Evolutionary conservation across 2,888 invertebrate genomes (phyloP).

Genomic region (Holacanthella duospinosa): DNA sequence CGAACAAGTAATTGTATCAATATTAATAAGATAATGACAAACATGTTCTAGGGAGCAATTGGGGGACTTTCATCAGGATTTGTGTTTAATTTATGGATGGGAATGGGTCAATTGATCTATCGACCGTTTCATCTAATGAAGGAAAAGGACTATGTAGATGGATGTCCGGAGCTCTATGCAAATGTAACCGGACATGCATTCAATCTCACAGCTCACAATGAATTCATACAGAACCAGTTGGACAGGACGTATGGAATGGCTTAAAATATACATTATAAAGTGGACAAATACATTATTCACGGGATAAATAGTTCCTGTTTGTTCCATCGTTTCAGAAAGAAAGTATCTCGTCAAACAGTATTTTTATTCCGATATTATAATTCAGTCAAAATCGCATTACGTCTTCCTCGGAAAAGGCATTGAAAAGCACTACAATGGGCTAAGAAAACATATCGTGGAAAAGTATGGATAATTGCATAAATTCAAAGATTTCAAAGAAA

Average conservation of each 20-base stretch:
- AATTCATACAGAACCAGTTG: not conserved
- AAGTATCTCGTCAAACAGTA: too few species aligned
- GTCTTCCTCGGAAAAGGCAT: too few species aligned
- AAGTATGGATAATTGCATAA: too few species aligned
- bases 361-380: too few species aligned
- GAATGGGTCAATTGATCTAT: not conserved
- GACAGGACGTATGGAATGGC: slow-evolving; percentile 7
- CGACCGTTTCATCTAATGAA: not conserved
- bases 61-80: slow-evolving; percentile 3
- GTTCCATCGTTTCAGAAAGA: too few species aligned
- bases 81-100: slow-evolving; percentile 10
- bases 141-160: slow-evolving; percentile 6
- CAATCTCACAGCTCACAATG: not conserved
- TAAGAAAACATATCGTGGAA: too few species aligned
- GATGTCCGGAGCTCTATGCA: not conserved
- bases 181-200: slow-evolving; percentile 1
- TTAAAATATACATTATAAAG: too few species aligned
- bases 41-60: not conserved
- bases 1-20: not conserved
- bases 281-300: too few species aligned
- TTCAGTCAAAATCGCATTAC: too few species aligned
- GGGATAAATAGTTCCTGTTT: too few species aligned
- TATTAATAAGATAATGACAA: not conserved
- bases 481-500: too few species aligned
- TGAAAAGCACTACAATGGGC: too few species aligned